A percentile compares a stretch with the other conserved stretches of the same genome.
Evolutionary conservation across 2,113 vertebrate genomes (phyloP).

Genomic region (Eulemur rufifrons): DNA sequence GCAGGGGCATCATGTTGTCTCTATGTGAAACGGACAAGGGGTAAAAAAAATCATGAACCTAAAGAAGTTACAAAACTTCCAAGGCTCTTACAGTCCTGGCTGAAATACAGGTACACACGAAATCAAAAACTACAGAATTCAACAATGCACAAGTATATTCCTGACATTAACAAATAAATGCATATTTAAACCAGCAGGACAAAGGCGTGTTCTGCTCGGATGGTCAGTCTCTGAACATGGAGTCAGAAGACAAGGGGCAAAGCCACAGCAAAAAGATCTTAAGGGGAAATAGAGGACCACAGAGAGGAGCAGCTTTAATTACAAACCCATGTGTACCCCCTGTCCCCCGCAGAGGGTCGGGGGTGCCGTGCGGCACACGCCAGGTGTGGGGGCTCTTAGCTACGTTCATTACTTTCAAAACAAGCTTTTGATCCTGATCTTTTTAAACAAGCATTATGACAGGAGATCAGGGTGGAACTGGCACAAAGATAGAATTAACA

Average conservation of each 20-base stretch:
- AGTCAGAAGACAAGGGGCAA: too few species aligned
- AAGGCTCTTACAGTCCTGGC: neutral
- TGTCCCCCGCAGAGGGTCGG: neutral
- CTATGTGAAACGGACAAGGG: neutral
- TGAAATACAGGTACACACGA: fast-evolving
- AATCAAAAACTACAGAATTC: neutral
- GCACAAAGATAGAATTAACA: neutral
- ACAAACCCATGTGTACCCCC: too few species aligned
- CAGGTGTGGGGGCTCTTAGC: too few species aligned
- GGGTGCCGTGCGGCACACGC: too few species aligned
- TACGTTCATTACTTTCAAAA: neutral
- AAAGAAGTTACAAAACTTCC: neutral
- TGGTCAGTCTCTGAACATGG: neutral
- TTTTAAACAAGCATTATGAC: neutral
- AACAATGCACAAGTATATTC: neutral
- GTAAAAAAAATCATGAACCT: neutral
- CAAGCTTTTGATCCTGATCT: neutral
- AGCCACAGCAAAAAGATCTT: neutral
- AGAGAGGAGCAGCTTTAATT: neutral
- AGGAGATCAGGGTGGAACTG: neutral
- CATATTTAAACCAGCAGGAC: neutral
- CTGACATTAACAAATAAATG: too few species aligned
- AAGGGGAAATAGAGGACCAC: fast-evolving
- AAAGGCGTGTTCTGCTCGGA: neutral
- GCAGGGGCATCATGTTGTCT: neutral